Evolutionary conservation across 2,113 vertebrate species (phyloP), one percentile per base, ranked within the genome.

Genomic region (Raja brachyura): DNA sequence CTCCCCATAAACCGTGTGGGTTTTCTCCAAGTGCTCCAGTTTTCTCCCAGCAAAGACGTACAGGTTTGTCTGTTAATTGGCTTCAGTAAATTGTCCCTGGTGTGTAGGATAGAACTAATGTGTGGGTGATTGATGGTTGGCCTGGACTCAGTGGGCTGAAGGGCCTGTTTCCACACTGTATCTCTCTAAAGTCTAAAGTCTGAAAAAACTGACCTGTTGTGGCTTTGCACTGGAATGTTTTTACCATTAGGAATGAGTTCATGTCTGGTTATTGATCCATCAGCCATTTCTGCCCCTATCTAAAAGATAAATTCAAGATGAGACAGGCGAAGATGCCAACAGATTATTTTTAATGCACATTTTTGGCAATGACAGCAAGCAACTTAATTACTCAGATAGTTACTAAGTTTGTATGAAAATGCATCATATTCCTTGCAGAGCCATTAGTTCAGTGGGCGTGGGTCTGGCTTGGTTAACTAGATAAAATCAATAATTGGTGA

Each of bases 191-290:
- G 39, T 48, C 39, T 48, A 48, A 48, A 48, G 39, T 48, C 3
- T 48, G 3, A 48, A 48, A 48, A 48, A 48, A 48, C 39, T 48
- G 39, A 48, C 96, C 95, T 96, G 95, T 97, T 97, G 22, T 93
- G 70, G 94, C 93, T 95, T 31, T 94, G 96, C 93, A 97, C 94
- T 68, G 93, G 94, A 94, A 96, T 94, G 92, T 94, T 94, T 66
- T 93, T 90, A 94, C 96, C 96, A 13, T 96, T 95, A 94, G 96
- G 39, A 94, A 96, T 95, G 90, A 97, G 94, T 22, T 96, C 95
- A 90, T 93, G 73, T 18, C 93, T 94, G 75, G 18, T 93, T 0
- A 0, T 0, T 10, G 94, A 93, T 93, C 81, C 86, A 48, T 0
- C 93, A 93, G 93, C 22, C 54, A 66, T 16, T 93, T 94, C 94